Percentiles rank a stretch among this genome's conserved stretches.
phyloP scores from a whole-genome alignment of 2,888 invertebrate genomes.

The Diaphora mendica region DNA sequence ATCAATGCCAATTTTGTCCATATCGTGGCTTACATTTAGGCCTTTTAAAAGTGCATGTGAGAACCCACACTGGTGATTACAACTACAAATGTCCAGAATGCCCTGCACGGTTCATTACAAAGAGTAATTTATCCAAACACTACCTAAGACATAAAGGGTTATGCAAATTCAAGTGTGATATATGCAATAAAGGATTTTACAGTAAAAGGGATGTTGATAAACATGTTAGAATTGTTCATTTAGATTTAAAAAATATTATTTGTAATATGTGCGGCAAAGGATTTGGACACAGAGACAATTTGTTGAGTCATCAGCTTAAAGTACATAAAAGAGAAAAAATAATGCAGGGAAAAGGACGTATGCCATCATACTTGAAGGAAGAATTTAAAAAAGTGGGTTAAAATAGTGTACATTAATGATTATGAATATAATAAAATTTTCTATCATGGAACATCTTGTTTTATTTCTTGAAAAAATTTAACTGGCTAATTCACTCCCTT shows the following conservation, averaged over 20 bases:
- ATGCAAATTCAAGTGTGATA: slow-evolving; percentile 43
- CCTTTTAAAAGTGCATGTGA: slow-evolving; percentile 59
- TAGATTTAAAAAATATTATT: slow-evolving; percentile 46
- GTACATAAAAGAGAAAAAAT: slow-evolving; percentile 56
- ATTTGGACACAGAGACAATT: slow-evolving; percentile 53
- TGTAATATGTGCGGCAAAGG: slow-evolving; percentile 61
- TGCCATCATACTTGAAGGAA: slow-evolving; percentile 53
- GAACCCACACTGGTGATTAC: slow-evolving; percentile 61
- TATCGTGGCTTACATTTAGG: slow-evolving; percentile 59
- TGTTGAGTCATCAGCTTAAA: slow-evolving; percentile 58
- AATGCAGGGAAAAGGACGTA: slow-evolving; percentile 26
- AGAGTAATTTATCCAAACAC: slow-evolving; percentile 61
- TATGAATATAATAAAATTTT: background rate
- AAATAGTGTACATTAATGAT: background rate
- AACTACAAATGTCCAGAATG: slow-evolving; percentile 60
- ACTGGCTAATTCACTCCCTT: background rate
- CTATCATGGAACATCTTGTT: background rate
- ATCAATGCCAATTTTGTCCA: slow-evolving; percentile 62
- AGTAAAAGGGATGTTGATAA: slow-evolving; percentile 44
- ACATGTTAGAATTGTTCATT: slow-evolving; percentile 52
- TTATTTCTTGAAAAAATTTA: background rate
- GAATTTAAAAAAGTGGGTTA: slow-evolving; percentile 32
- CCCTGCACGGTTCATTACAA: slow-evolving; percentile 57
- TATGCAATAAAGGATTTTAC: slow-evolving; percentile 50
- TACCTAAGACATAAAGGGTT: slow-evolving; percentile 45